phyloP scores from a whole-genome alignment of 1,140 invertebrate species.

The Pseudomyrmex dendroicus region DNA sequence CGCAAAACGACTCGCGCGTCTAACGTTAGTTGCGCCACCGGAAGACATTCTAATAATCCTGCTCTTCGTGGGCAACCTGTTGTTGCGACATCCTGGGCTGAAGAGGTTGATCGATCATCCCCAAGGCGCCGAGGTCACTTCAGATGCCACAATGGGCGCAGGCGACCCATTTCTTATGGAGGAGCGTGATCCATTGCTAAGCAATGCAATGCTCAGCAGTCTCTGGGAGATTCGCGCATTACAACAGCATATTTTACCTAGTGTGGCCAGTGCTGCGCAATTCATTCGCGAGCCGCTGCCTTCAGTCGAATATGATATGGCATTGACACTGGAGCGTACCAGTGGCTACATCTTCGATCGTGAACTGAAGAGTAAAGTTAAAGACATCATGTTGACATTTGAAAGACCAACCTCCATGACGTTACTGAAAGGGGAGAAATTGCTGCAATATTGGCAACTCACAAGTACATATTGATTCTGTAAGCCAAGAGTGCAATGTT shows the following conservation, averaged over 20 bases:
- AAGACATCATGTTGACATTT: constrained; percentile 88
- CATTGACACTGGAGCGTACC: constrained; percentile 87
- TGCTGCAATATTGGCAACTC: constrained; percentile 86
- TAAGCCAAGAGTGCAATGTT: constrained; percentile 36
- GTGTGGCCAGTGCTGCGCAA: constrained; percentile 88
- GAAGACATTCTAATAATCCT: constrained; percentile 92
- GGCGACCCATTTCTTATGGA: constrained; percentile 93
- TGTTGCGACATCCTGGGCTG: constrained; percentile 94
- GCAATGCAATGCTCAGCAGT: constrained; percentile 93
- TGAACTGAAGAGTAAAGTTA: constrained; percentile 87
- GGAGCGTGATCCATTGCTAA: constrained; percentile 91
- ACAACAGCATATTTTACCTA: constrained; percentile 91
- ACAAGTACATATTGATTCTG: constrained; percentile 72
- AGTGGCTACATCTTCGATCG: constrained; percentile 88
- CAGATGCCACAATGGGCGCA: constrained; percentile 68
- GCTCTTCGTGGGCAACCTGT: constrained; percentile 93
- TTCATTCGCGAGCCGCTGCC: constrained; percentile 90
- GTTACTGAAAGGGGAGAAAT: constrained; percentile 83
- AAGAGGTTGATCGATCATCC: constrained; percentile 90
- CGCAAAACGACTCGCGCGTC: constrained; percentile 93
- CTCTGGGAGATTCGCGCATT: constrained; percentile 95
- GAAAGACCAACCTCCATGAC: constrained; percentile 86
- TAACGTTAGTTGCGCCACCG: constrained; percentile 92
- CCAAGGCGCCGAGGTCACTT: constrained; percentile 79
- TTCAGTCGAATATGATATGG: constrained; percentile 89